phyloP scores from a whole-genome alignment of 23 tunicate genomes.

The Trididemnum clinides region DNA sequence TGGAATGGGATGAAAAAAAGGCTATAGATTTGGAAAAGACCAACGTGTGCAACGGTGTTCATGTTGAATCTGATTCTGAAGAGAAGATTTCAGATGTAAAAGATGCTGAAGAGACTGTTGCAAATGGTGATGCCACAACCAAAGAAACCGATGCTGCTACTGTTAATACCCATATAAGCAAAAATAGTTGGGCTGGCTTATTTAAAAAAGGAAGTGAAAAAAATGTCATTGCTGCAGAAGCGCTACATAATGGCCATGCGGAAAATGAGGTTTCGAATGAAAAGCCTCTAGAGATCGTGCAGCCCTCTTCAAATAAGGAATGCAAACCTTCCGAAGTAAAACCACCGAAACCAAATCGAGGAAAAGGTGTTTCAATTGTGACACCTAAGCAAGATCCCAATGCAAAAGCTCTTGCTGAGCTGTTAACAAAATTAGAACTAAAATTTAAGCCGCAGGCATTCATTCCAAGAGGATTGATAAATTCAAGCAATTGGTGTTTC shows the following conservation, averaged over 20 bases:
- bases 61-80: background rate
- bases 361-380: too few relatives aligned
- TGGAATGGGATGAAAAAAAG: too few relatives aligned
- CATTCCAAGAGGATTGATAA: constrained; percentile 82
- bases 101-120: too few relatives aligned
- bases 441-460: constrained; percentile 84
- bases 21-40: too few relatives aligned
- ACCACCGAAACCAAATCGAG: too few relatives aligned
- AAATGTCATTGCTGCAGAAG: background rate
- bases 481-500: constrained; percentile 94
- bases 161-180: too few relatives aligned
- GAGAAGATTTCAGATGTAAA: background rate
- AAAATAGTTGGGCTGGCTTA: constrained; percentile 15
- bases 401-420: constrained; percentile 36
- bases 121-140: too few relatives aligned
- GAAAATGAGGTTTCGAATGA: background rate
- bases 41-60: too few relatives aligned
- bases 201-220: background rate
- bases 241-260: background rate
- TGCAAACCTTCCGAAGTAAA: background rate
- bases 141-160: too few relatives aligned
- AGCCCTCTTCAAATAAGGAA: background rate
- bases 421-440: constrained; percentile 37
- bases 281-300: too few relatives aligned
- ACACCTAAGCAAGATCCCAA: constrained; percentile 26